These are phyloP conservation scores for Cylindroiulus punctatus DNA, from an alignment of 2,888 invertebrate genomes.

Conservation along the genomic window DNA sequence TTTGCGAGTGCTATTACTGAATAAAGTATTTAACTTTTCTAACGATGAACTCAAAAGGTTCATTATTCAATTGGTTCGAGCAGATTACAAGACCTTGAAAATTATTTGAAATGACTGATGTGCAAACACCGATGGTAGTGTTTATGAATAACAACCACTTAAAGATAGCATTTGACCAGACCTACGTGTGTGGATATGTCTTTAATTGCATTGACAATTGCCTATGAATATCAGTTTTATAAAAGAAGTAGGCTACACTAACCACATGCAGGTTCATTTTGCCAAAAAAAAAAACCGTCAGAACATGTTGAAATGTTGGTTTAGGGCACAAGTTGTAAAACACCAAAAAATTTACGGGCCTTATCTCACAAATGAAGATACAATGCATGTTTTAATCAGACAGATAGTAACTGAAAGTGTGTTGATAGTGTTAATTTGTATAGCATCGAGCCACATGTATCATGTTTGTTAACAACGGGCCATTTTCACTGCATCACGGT, in stretches of 20 bases:
- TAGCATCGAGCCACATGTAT: too few species aligned
- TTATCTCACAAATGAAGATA: neutral
- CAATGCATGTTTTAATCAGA: too few species aligned
- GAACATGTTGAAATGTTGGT: neutral
- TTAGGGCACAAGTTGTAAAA: neutral
- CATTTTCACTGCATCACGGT: too few species aligned
- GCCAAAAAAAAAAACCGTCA: neutral
- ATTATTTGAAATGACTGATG: neutral
- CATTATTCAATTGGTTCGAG: neutral
- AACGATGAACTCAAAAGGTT: neutral
- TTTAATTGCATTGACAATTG: slow-evolving; percentile 25
- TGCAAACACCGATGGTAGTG: neutral
- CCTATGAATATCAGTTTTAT: neutral
- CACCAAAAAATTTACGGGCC: neutral
- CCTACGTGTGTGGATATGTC: neutral
- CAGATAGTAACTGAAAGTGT: too few species aligned
- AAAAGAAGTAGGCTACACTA: neutral
- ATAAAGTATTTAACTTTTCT: neutral
- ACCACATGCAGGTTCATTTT: neutral
- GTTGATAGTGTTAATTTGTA: too few species aligned
- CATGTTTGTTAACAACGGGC: too few species aligned
- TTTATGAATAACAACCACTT: neutral
- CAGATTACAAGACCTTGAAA: neutral
- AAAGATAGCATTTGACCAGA: slow-evolving; percentile 11
- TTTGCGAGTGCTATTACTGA: neutral